phyloP scores from a whole-genome alignment of 2,113 vertebrate genomes.

The Butorides virescens region DNA sequence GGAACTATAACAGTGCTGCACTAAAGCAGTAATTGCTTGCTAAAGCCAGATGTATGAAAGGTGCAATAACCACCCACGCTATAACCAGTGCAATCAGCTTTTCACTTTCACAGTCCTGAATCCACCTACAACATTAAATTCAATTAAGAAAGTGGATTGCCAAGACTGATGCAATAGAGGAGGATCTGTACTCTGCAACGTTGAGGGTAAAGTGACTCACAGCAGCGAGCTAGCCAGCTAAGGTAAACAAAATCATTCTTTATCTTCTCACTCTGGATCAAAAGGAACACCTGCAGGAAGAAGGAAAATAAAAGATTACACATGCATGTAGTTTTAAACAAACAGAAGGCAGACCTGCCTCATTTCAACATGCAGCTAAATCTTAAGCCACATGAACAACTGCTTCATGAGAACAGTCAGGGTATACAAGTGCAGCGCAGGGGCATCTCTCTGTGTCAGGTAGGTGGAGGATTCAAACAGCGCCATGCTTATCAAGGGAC shows the following conservation, averaged over 20 bases:
- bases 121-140: constrained; percentile 39
- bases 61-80: constrained; percentile 10
- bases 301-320: constrained; percentile 33
- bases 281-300: constrained; percentile 86
- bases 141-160: constrained; percentile 14
- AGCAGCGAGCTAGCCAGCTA: constrained; percentile 96
- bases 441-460: neutral
- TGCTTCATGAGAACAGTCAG: neutral
- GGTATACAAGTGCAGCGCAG: neutral
- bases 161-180: constrained; percentile 35
- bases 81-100: neutral
- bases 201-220: constrained; percentile 78
- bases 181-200: constrained; percentile 5
- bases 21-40: neutral
- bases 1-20: neutral
- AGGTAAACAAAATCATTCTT: constrained; percentile 94
- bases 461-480: neutral
- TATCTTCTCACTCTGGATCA: constrained; percentile 96
- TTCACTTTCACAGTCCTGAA: constrained; percentile 34
- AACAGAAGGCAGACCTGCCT: constrained; percentile 7
- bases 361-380: neutral
- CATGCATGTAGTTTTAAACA: neutral
- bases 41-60: neutral
- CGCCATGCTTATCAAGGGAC: neutral
- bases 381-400: neutral